A percentile compares a stretch with the other conserved stretches of the same genome.
phyloP scores from a whole-genome alignment of 2,888 invertebrate species.

The Yponomeuta cagnagella region DNA sequence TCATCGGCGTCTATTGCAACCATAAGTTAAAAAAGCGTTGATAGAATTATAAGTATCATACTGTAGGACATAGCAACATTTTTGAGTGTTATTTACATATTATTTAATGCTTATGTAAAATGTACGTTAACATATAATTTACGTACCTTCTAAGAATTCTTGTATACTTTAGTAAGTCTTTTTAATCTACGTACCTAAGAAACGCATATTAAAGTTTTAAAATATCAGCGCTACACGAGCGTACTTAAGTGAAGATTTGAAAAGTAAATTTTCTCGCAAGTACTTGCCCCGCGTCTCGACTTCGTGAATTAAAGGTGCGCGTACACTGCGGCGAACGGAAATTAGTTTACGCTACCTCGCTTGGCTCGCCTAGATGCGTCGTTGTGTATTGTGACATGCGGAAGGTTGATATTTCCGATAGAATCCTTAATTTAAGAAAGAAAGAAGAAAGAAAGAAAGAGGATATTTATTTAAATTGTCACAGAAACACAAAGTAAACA shows the following conservation, averaged over 20 bases:
- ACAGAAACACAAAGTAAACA: too few species aligned
- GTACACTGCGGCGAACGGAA: background rate
- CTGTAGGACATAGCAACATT: too few species aligned
- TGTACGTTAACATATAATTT: background rate
- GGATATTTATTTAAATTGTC: too few species aligned
- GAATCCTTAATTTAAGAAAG: too few species aligned
- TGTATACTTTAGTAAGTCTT: too few species aligned
- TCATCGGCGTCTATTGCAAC: too few species aligned
- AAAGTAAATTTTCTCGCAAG: background rate
- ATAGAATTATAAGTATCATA: too few species aligned
- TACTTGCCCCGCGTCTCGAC: background rate
- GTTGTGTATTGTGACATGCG: background rate
- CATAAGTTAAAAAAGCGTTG: too few species aligned
- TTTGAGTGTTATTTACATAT: too few species aligned
- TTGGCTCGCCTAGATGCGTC: background rate
- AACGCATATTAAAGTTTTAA: background rate
- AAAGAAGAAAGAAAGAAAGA: too few species aligned
- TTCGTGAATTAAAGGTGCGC: background rate
- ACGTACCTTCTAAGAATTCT: background rate
- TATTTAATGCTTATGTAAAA: background rate
- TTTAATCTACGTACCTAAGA: background rate
- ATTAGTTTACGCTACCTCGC: background rate
- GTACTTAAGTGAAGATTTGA: background rate
- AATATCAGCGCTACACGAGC: background rate
- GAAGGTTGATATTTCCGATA: background rate